Base-by-base conservation (phyloP, 2,797 vertebrate species). In the Austrolebias charrua region DNA sequence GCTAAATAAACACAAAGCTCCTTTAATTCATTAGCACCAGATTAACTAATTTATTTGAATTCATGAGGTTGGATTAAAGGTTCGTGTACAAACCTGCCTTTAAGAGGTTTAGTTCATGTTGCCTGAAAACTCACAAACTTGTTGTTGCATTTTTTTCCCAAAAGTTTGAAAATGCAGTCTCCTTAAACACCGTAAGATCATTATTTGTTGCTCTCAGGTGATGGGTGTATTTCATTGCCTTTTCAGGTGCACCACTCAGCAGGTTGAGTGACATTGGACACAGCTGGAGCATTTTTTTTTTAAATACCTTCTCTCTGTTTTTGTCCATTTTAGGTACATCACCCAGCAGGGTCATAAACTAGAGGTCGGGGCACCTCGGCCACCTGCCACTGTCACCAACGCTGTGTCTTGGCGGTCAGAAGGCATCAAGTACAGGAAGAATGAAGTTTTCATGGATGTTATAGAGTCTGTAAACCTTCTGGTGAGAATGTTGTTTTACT, bases 401-500 rank as follows among this genome's bases (percentile, higher is more conserved):
- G 93, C 93, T 4, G 93, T 94, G 66, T 94, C 93, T 1, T 94
- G 93, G 93, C 82, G 93, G 58, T 94, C 93, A 38, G 93, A 94
- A 79, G 93, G 93, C 71, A 92, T 94, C 82, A 94, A 92, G 80
- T 94, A 94, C 84, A 90, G 93, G 70, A 94, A 94, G 82, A 94
- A 94, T 44, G 93, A 94, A 82, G 93, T 94, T 57, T 94, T 94
- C 60, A 94, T 94, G 91, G 93, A 94, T 7, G 92, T 94, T 53
- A 93, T 94, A 6, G 93, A 94, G 84, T 94, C 93, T 0, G 92
- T 94, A 13, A 94, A 94, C 80, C 86, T 94, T 6, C 75, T 94
- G 91, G 93, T 94, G 66, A 90, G 92, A 43, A 60, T 29, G 29
- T 8, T 43, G 24, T 11, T 15, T 76, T 64, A 19, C 14, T 52